These are phyloP conservation scores for Rissa tridactyla DNA, from an alignment of 2,113 vertebrate genomes.

Conservation along the genomic window DNA sequence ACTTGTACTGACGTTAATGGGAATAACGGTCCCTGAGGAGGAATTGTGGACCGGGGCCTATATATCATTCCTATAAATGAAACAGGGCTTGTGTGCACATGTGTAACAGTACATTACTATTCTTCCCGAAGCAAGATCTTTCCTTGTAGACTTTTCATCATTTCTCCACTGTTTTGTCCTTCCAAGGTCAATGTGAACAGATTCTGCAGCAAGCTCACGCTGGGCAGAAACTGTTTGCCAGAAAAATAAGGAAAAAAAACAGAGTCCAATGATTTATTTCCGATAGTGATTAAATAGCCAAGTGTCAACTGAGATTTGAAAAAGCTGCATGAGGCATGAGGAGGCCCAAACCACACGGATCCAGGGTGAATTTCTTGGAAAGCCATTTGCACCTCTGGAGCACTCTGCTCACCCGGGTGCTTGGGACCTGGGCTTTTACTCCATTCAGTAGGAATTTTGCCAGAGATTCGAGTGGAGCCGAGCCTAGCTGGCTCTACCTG, in stretches of 20 bases:
- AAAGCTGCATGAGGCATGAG: background rate
- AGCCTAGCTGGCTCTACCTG: background rate
- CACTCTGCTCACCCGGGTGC: background rate
- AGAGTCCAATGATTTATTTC: background rate
- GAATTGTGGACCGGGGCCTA: background rate
- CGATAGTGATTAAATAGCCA: background rate
- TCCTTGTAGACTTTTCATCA: background rate
- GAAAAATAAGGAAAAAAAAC: background rate
- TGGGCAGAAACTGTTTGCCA: background rate
- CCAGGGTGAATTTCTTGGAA: background rate
- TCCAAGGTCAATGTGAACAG: background rate
- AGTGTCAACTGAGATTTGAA: background rate
- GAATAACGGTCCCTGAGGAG: background rate
- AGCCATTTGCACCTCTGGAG: accelerated
- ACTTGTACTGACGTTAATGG: background rate
- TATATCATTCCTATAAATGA: background rate
- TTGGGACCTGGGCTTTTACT: background rate
- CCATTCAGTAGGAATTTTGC: background rate
- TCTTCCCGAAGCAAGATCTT: background rate
- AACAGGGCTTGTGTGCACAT: background rate
- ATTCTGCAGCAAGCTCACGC: background rate
- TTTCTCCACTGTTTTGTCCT: background rate
- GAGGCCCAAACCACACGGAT: background rate
- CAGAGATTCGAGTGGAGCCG: background rate
- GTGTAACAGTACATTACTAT: background rate